A percentile compares a stretch with the other conserved stretches of the same genome.
These are phyloP conservation scores for Eidolon helvum DNA, from an alignment of 2,113 vertebrate genomes.

Conservation along the genomic window DNA sequence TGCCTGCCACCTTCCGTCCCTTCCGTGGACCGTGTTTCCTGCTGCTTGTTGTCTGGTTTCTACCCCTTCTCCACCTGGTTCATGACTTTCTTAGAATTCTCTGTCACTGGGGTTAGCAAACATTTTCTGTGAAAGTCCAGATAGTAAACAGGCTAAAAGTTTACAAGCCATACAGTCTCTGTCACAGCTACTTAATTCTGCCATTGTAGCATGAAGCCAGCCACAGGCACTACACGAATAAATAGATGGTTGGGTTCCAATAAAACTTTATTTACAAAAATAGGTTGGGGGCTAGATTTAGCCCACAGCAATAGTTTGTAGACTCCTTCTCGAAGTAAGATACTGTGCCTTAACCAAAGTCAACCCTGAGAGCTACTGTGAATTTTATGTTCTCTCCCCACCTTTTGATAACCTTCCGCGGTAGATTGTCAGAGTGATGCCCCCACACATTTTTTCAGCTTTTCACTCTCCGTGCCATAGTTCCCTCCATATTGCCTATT, in stretches of 20 bases:
- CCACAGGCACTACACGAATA: background rate
- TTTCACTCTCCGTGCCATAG: background rate
- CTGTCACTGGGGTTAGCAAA: background rate
- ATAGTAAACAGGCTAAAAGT: background rate
- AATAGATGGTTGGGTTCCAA: background rate
- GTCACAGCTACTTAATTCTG: background rate
- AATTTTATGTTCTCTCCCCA: background rate
- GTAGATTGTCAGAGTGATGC: background rate
- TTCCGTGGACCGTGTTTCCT: background rate
- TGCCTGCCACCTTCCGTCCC: background rate
- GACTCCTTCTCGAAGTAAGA: background rate
- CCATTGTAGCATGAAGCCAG: background rate
- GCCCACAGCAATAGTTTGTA: background rate
- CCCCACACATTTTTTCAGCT: background rate
- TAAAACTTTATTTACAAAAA: conserved; percentile 1
- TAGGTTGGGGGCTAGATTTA: background rate
- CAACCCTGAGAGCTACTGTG: background rate
- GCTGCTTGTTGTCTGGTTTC: background rate
- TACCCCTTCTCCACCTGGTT: background rate
- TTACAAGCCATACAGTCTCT: background rate
- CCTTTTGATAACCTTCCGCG: background rate
- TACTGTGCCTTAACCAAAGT: background rate
- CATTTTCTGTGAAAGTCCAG: background rate
- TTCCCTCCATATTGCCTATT: background rate
- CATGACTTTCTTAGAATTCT: background rate